Evolutionary conservation across 2,797 vertebrate genomes (phyloP).

Genomic region (Linurgus olivaceus): DNA sequence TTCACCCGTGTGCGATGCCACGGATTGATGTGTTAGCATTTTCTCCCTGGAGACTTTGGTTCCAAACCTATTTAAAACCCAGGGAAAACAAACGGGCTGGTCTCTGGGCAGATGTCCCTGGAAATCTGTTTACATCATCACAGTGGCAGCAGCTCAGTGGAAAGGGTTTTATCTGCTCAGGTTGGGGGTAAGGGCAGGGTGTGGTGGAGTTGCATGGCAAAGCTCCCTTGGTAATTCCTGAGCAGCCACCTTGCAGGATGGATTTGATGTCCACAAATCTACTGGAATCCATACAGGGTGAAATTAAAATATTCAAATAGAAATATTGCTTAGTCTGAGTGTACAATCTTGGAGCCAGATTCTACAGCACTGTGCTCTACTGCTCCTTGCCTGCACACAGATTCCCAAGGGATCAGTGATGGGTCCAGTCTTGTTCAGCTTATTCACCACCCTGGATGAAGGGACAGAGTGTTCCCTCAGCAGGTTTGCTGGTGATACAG

Average conservation of each 20-base stretch:
- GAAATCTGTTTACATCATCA: conserved; percentile 21
- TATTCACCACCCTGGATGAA: background rate
- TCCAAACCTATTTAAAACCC: conserved; percentile 47
- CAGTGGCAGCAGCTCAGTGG: background rate
- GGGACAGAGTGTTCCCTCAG: background rate
- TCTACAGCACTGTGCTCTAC: background rate
- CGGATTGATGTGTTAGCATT: conserved; percentile 28
- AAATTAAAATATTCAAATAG: background rate
- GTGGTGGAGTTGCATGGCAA: accelerated
- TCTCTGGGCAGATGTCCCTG: conserved; percentile 45
- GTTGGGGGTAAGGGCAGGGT: background rate
- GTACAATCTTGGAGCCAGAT: accelerated
- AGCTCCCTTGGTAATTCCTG: background rate
- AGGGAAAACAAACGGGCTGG: conserved; percentile 17
- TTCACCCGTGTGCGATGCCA: background rate
- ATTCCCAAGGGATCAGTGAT: background rate
- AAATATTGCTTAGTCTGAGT: background rate
- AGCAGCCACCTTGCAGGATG: background rate
- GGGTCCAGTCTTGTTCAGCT: background rate
- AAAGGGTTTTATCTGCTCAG: background rate
- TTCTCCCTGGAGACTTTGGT: conserved; percentile 40
- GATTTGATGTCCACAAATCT: background rate
- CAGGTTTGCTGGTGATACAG: background rate
- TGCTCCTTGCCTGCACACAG: background rate
- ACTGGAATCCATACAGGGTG: background rate